Base-by-base conservation (phyloP, 2,888 invertebrate species). In the Asteroscopus sphinx region DNA sequence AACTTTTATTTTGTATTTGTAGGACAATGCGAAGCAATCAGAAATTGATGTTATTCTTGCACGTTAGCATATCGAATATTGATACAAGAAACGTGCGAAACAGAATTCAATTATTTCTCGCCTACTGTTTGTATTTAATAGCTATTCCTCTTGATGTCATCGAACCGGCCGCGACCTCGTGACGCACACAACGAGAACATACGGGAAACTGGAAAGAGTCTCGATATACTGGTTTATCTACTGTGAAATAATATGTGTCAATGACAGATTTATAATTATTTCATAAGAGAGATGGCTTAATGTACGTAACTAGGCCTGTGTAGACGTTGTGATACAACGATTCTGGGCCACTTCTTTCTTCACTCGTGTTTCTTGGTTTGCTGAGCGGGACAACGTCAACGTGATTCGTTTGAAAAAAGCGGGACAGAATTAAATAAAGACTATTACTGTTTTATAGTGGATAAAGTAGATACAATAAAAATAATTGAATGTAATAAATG, bases 181-280 rank as follows among this genome's bases (percentile, higher is more conserved):
- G 36, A 41, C 48, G 26, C 17, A 4, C 37, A 51, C 46, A 37
- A 16, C 32, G 39, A 53, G 46, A 58, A 56, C 59, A 62, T 41
- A 53, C 53, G 48, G 66, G 39, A 67, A 66, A 76, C 70, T 73
- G 68, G 58, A 74, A 68, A 57, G 44, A 33, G 37, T 60, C 48
- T 57, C 35, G 37, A 26, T 30, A 44, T 54, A 71, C 76, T 28
- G 60, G 76, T 76, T 76, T 69, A 40, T 60, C 63, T 61, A 64
- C 60, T 65, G 30, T 61, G 56, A 60, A 64, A 61, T 65, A 47
- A 71, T 73, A 75, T 73, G 56, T 76, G 76, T 65, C 76, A 76
- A 71, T 76, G 71, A 69, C 66, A 68, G 69, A 65, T 70, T 70
- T 63, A 76, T 63, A 67, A 69, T 65, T 55, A 76, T 76, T 68